Evolutionary conservation across 2,888 invertebrate genomes (phyloP).

Genomic region (Pheosia gnoma): DNA sequence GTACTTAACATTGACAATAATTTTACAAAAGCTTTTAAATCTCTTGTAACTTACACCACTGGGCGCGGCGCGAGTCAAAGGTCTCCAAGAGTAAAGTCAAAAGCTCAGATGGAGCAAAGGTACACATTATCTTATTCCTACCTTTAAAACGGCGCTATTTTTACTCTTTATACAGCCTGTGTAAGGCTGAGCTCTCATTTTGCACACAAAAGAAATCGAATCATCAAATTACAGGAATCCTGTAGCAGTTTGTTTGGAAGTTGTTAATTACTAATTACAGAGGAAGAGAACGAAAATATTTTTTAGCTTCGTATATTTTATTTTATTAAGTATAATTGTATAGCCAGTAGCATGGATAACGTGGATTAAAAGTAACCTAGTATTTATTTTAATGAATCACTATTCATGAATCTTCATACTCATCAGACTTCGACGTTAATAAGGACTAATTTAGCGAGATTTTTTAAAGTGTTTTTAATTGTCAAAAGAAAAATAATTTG

Average conservation of each 20-base stretch:
- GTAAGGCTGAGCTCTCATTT: not conserved
- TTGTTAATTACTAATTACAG: not conserved
- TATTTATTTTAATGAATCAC: too few species aligned
- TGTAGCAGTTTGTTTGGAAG: conserved; percentile 3
- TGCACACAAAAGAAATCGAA: not conserved
- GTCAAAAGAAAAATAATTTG: not conserved
- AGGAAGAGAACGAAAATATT: not conserved
- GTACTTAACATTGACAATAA: too few species aligned
- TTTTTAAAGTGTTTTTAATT: not conserved
- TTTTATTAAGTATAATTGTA: too few species aligned
- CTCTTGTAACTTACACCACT: conserved; percentile 41
- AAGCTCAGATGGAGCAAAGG: conserved; percentile 61
- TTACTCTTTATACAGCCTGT: conserved; percentile 7
- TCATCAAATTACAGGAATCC: conserved; percentile 9
- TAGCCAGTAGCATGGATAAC: too few species aligned
- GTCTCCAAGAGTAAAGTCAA: conserved; percentile 58
- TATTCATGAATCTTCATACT: too few species aligned
- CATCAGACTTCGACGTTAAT: too few species aligned
- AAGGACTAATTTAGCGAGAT: not conserved
- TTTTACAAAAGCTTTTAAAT: too few species aligned
- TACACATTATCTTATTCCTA: conserved; percentile 64
- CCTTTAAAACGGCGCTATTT: conserved; percentile 17
- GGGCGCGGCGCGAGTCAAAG: conserved; percentile 37
- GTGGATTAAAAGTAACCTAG: too few species aligned
- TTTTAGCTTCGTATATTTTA: too few species aligned